Evolutionary conservation across 2,797 vertebrate genomes (phyloP).

Genomic region (Pelodytes ibericus): DNA sequence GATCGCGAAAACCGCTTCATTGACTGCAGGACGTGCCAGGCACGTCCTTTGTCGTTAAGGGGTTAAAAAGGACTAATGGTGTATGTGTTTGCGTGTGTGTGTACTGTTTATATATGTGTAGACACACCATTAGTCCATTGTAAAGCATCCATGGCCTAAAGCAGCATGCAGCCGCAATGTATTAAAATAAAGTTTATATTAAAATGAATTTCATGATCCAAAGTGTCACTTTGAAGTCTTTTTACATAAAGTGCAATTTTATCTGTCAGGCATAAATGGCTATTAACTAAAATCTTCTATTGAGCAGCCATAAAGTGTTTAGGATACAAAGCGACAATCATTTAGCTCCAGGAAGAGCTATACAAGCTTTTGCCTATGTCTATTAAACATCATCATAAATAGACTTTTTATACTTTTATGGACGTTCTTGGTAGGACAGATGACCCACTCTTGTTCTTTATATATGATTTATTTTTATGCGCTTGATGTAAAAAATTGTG

Average conservation of each 20-base stretch:
- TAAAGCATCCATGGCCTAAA: conserved; percentile 6
- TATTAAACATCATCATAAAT: not conserved
- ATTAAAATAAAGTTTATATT: conserved; percentile 10
- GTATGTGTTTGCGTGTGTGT: too few species aligned
- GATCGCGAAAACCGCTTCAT: too few species aligned
- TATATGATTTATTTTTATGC: not conserved
- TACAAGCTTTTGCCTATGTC: not conserved
- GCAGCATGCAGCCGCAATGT: not conserved
- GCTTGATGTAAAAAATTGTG: not conserved
- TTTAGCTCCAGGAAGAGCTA: not conserved
- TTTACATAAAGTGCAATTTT: not conserved
- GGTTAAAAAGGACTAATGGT: too few species aligned
- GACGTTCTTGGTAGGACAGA: not conserved
- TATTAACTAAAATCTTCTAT: conserved; percentile 10
- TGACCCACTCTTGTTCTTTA: not conserved
- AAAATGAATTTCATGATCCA: not conserved
- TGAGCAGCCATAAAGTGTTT: conserved; percentile 6
- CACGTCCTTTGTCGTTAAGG: too few species aligned
- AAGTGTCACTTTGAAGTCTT: not conserved
- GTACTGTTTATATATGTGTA: not conserved
- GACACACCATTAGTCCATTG: not conserved
- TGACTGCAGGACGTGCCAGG: too few species aligned
- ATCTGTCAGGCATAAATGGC: conserved; percentile 1
- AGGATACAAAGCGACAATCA: not conserved
- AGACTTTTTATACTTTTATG: not conserved